phyloP scores from a whole-genome alignment of 1,140 invertebrate species.

The Drosophila mauritiana region DNA sequence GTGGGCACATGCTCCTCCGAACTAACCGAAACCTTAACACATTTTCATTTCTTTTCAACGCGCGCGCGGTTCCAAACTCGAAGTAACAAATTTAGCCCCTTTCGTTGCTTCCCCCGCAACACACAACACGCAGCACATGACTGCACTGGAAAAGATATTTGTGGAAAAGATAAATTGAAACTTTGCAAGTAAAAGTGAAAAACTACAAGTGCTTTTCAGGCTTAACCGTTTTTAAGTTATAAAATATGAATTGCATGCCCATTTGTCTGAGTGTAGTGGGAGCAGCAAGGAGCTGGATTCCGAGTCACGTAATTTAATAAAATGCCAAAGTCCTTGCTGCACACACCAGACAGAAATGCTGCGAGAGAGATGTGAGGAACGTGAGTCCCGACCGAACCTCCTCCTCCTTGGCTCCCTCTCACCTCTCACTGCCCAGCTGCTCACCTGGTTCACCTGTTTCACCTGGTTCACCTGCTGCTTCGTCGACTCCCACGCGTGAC shows the following conservation, averaged over 20 bases:
- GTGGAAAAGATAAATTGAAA: not conserved
- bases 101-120: slow-evolving; percentile 3
- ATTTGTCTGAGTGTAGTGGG: not conserved
- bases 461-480: slow-evolving; percentile 3
- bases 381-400: slow-evolving; percentile 16
- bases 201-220: no score
- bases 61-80: slow-evolving; percentile 46
- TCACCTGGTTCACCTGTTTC: not conserved
- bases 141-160: not conserved
- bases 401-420: not conserved
- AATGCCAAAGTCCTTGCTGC: slow-evolving; percentile 73
- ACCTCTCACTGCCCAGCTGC: not conserved
- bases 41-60: slow-evolving; percentile 76
- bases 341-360: slow-evolving; percentile 42
- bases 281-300: slow-evolving; percentile 11
- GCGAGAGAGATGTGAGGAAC: slow-evolving; percentile 36
- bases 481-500: slow-evolving; percentile 30
- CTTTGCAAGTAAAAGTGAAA: not conserved
- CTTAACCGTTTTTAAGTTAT: no score
- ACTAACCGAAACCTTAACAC: slow-evolving; percentile 60
- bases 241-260: no score
- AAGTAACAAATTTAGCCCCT: slow-evolving; percentile 54
- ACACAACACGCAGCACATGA: slow-evolving; percentile 26
- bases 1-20: not conserved
- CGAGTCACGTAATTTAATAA: slow-evolving; percentile 75